Percentiles rank a stretch among this genome's conserved stretches.
These are phyloP conservation scores for Heliconius aoede DNA, from an alignment of 2,888 invertebrate genomes.

Conservation along the genomic window DNA sequence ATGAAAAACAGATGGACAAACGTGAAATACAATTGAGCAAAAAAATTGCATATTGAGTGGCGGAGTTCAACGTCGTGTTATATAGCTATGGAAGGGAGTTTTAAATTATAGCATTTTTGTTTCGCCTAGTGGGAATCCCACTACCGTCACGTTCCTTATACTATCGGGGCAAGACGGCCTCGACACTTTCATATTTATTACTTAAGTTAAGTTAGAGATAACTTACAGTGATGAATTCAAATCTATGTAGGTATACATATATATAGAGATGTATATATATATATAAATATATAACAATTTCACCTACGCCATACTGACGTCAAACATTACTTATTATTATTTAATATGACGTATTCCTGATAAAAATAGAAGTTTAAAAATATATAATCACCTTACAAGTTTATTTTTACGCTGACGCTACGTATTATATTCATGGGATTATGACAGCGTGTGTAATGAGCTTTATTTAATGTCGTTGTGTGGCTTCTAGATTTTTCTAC, in stretches of 20 bases:
- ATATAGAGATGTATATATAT: too few relatives aligned
- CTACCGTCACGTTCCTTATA: too few relatives aligned
- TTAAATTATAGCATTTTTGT: too few relatives aligned
- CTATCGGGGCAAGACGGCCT: too few relatives aligned
- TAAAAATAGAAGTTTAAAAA: constrained; percentile 3
- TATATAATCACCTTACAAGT: neutral
- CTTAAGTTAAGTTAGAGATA: too few relatives aligned
- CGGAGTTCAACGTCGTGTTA: too few relatives aligned
- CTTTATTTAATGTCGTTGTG: constrained; percentile 15
- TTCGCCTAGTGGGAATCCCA: too few relatives aligned
- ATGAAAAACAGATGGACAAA: neutral
- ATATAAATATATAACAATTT: too few relatives aligned
- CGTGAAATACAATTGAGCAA: too few relatives aligned
- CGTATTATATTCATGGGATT: constrained; percentile 16
- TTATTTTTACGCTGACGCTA: constrained; percentile 28
- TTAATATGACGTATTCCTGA: neutral
- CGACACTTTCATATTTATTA: neutral
- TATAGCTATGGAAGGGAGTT: too few relatives aligned
- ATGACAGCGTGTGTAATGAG: constrained; percentile 28
- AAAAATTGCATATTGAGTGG: too few relatives aligned
- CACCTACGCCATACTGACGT: neutral
- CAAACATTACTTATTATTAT: neutral
- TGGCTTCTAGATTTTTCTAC: constrained; percentile 32
- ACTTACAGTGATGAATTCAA: neutral
- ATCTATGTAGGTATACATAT: too few relatives aligned